Evolutionary conservation across 1,140 invertebrate genomes (phyloP), one percentile per base, ranked within the genome.

Genomic region (Orchesella cincta): DNA sequence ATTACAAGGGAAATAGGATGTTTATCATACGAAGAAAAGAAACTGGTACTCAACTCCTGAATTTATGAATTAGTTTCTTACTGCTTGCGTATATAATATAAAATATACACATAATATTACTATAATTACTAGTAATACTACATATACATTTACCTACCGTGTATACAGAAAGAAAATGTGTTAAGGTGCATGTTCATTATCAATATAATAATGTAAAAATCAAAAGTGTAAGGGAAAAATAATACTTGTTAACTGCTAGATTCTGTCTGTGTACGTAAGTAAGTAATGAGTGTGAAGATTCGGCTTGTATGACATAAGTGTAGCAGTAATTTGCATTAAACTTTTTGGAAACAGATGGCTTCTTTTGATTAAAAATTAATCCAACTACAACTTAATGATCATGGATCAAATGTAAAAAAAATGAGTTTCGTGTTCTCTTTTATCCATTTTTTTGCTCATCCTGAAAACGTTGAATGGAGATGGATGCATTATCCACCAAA

Each of bases 351-450:
- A 67, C 29, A 67, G 62, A 67, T 67, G 54, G 62, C 62, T 67
- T 67, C 62, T 67, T 67, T 67, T 67, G 62, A 67, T 67, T 67
- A 67, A 67, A 67, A 67, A 67, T 67, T 67, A 67, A 67, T 67
- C 62, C 62, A 67, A 67, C n/a, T n/a, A n/a, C n/a, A n/a, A n/a
- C n/a, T n/a, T n/a, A n/a, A n/a, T n/a, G n/a, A n/a, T n/a, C n/a
- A n/a, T n/a, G n/a, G n/a, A n/a, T n/a, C n/a, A n/a, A n/a, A n/a
- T n/a, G n/a, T n/a, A n/a, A n/a, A n/a, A n/a, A n/a, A n/a, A n/a
- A n/a, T n/a, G n/a, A n/a, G n/a, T n/a, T n/a, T n/a, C n/a, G n/a
- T n/a, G n/a, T n/a, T n/a, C n/a, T n/a, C n/a, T n/a, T n/a, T n/a
- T n/a, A n/a, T n/a, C n/a, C n/a, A n/a, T n/a, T n/a, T n/a, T n/a